These are phyloP conservation scores for Boloria euphrosyne DNA, from an alignment of 2,888 invertebrate genomes.

Conservation along the genomic window DNA sequence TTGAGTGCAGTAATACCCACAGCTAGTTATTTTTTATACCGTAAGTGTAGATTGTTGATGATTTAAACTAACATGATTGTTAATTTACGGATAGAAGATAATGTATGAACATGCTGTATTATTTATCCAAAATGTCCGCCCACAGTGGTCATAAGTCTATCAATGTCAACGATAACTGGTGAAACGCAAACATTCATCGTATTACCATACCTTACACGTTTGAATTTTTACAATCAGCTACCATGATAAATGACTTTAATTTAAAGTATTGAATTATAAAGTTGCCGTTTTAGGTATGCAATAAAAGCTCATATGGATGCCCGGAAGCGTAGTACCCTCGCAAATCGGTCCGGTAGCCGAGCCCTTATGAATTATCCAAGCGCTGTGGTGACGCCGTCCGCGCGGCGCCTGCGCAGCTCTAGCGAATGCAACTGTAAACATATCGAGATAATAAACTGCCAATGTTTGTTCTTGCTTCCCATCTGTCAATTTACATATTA, in stretches of 20 bases:
- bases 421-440: conserved; percentile 60
- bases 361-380: conserved; percentile 79
- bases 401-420: conserved; percentile 58
- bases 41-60: no score
- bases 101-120: background rate
- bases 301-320: conserved; percentile 51
- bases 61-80: no score
- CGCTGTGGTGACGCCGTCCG: conserved; percentile 60
- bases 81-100: no score
- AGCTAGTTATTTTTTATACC: no score
- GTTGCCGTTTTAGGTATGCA: conserved; percentile 58
- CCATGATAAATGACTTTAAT: conserved; percentile 39
- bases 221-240: conserved; percentile 35
- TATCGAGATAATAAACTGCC: conserved; percentile 57
- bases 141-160: conserved; percentile 1
- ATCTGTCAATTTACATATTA: conserved; percentile 15
- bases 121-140: background rate
- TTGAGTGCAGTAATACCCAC: no score
- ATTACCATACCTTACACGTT: conserved; percentile 18
- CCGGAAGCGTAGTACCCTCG: conserved; percentile 59
- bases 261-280: conserved; percentile 43
- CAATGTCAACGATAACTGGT: conserved; percentile 21
- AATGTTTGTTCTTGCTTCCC: conserved; percentile 22
- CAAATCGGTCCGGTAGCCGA: conserved; percentile 47
- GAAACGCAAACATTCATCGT: conserved; percentile 7